Conservation (phyloP, 2,113 vertebrate species). For the Seriola dumerili region DNA sequence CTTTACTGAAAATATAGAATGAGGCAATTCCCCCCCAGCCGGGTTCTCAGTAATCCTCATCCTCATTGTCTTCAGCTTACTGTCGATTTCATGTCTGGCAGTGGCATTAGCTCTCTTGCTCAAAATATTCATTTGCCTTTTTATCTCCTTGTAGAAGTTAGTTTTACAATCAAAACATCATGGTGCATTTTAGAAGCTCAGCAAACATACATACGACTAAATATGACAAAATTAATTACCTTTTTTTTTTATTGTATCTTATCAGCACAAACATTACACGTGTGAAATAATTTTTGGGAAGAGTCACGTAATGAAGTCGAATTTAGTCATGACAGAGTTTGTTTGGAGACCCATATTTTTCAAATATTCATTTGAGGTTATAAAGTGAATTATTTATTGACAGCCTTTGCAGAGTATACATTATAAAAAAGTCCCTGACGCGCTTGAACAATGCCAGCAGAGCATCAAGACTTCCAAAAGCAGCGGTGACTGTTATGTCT, state of each 20-base stretch:
- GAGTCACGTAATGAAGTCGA: conserved; percentile 12
- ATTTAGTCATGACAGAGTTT: conserved; percentile 9
- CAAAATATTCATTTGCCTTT: conserved; percentile 71
- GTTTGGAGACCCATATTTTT: conserved; percentile 50
- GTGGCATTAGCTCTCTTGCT: conserved; percentile 69
- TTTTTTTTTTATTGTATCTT: conserved; percentile 35
- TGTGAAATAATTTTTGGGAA: background rate
- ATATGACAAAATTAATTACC: conserved; percentile 52
- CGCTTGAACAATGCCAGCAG: conserved; percentile 46
- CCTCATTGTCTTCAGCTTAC: conserved; percentile 83
- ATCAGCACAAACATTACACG: conserved; percentile 1
- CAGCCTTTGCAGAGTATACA: conserved; percentile 42
- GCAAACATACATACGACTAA: conserved; percentile 32
- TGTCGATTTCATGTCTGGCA: conserved; percentile 79
- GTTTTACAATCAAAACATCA: conserved; percentile 47
- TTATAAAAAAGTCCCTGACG: conserved; percentile 49
- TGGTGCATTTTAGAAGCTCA: conserved; percentile 36
- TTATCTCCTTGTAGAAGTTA: conserved; percentile 67
- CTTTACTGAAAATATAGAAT: conserved; percentile 82
- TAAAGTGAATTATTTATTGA: conserved; percentile 67
- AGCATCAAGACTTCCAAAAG: conserved; percentile 44
- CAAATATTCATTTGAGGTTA: conserved; percentile 52
- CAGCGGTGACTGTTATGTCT: conserved; percentile 25
- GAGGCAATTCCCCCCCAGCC: conserved; percentile 58
- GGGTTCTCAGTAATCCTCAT: conserved; percentile 75